phyloP scores from a whole-genome alignment of 2,113 vertebrate species.

The Sapajus apella region DNA sequence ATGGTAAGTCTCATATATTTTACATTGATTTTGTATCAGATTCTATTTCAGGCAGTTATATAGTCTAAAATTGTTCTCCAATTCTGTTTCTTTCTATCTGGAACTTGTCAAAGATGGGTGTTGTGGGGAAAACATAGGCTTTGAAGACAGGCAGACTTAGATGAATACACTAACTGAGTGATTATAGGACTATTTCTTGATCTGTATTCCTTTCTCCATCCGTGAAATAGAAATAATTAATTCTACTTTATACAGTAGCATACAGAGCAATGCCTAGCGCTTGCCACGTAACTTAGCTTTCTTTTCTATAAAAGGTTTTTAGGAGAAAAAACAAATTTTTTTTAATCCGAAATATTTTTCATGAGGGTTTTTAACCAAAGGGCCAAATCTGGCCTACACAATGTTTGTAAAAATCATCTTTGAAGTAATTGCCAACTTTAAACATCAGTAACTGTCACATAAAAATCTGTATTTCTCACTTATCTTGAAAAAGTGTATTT shows the following conservation, averaged over 20 bases:
- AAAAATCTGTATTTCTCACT: background rate
- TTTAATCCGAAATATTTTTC: background rate
- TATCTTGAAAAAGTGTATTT: background rate
- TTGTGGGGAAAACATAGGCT: background rate
- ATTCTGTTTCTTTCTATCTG: background rate
- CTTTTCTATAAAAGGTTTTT: background rate
- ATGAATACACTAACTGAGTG: background rate
- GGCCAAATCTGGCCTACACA: background rate
- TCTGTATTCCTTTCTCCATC: background rate
- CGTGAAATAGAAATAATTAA: background rate
- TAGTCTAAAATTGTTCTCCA: background rate
- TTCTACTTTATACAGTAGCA: background rate
- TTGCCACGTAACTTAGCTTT: background rate
- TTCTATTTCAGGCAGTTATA: background rate
- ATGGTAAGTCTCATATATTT: background rate
- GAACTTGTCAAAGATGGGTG: background rate
- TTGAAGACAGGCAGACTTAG: background rate
- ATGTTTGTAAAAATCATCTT: background rate
- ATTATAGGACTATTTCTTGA: background rate
- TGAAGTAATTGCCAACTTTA: background rate
- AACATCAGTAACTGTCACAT: background rate
- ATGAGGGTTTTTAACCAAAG: background rate
- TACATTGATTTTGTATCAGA: background rate
- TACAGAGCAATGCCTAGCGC: background rate
- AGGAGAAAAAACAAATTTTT: background rate